A percentile compares a stretch with the other conserved stretches of the same genome.
These are phyloP conservation scores for Babyrousa celebensis DNA, from an alignment of 2,797 vertebrate genomes.

Conservation along the genomic window DNA sequence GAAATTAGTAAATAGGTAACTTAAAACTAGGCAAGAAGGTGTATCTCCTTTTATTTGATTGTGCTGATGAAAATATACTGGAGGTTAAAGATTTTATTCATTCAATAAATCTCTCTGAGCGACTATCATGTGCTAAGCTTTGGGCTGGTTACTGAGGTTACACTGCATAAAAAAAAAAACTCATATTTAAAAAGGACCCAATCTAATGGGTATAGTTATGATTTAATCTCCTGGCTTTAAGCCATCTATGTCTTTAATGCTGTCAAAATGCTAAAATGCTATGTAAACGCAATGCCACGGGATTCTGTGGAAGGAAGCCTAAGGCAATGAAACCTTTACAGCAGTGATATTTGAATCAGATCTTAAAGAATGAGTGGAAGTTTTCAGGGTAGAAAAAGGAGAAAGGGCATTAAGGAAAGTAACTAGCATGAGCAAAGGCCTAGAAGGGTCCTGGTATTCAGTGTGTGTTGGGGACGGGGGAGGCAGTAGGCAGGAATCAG, in stretches of 20 bases:
- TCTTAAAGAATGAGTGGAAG: background rate
- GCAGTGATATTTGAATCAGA: background rate
- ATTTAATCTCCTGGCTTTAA: slow-evolving; percentile 5
- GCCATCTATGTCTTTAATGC: background rate
- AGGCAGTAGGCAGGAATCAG: background rate
- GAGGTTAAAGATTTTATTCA: slow-evolving; percentile 23
- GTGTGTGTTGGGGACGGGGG: background rate
- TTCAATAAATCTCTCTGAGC: background rate
- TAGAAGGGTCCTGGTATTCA: background rate
- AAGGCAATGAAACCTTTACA: background rate
- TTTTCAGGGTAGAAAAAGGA: background rate
- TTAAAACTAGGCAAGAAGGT: background rate
- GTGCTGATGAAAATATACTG: background rate
- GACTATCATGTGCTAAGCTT: background rate
- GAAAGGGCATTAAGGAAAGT: background rate
- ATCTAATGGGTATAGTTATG: background rate
- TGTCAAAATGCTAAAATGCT: slow-evolving; percentile 48
- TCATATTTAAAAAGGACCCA: background rate
- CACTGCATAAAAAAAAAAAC: background rate
- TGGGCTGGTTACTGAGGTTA: background rate
- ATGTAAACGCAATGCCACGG: background rate
- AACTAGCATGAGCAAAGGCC: background rate
- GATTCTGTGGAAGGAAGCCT: background rate
- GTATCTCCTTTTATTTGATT: background rate
- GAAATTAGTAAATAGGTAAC: slow-evolving; percentile 9